Percentiles rank a stretch among this genome's conserved stretches.
These are phyloP conservation scores for Procavia capensis DNA, from an alignment of 2,113 vertebrate genomes.

Conservation along the genomic window DNA sequence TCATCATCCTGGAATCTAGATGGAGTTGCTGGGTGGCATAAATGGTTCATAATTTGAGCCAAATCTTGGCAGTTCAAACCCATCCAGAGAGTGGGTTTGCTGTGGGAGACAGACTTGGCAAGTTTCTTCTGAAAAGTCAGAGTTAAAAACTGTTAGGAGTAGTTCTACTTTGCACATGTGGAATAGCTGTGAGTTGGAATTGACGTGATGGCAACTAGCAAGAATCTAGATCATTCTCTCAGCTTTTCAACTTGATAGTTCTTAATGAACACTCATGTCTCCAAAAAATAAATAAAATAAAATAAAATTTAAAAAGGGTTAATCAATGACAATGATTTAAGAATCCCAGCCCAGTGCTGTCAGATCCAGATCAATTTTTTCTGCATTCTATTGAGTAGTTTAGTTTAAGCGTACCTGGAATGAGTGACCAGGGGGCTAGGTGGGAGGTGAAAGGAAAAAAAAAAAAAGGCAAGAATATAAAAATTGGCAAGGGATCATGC, in stretches of 20 bases:
- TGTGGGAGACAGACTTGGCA: neutral
- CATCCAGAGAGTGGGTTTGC: too few species aligned
- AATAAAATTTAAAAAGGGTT: neutral
- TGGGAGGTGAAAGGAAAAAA: neutral
- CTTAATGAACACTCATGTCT: neutral
- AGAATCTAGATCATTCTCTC: neutral
- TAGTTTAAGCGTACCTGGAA: neutral
- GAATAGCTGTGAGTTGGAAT: too few species aligned
- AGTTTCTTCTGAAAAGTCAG: neutral
- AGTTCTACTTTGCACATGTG: too few species aligned
- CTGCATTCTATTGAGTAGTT: neutral
- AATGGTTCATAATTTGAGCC: neutral
- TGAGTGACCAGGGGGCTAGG: neutral
- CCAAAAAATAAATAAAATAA: neutral
- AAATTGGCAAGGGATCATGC: neutral
- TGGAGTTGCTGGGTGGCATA: neutral
- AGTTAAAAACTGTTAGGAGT: too few species aligned
- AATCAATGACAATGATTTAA: neutral
- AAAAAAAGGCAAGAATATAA: neutral
- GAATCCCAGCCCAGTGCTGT: too few species aligned
- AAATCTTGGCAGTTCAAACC: neutral
- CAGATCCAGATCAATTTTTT: neutral
- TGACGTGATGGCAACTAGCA: too few species aligned
- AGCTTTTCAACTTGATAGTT: neutral
- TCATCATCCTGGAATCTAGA: neutral